phyloP scores from a whole-genome alignment of 2,888 invertebrate species.

The Elysia crispata region DNA sequence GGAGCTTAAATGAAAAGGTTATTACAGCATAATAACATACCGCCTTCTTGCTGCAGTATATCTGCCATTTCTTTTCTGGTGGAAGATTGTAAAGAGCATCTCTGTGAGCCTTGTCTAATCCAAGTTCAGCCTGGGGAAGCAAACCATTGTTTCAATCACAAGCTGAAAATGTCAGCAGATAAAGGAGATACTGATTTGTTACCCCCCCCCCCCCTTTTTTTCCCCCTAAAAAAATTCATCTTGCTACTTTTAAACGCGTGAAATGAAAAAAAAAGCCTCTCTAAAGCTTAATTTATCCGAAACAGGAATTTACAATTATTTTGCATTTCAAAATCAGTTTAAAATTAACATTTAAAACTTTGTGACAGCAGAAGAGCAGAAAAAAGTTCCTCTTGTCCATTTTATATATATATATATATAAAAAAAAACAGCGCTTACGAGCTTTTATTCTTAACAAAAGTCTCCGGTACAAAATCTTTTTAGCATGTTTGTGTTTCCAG shows the following conservation, averaged over 20 bases:
- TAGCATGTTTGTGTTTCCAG: too few species aligned
- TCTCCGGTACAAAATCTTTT: too few species aligned
- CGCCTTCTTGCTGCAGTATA: constrained; percentile 90
- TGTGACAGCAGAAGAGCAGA: too few species aligned
- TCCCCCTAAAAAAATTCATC: not conserved
- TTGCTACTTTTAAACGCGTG: not conserved
- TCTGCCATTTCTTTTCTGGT: constrained; percentile 97
- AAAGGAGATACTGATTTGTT: too few species aligned
- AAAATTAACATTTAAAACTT: too few species aligned
- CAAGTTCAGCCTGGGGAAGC: constrained; percentile 86
- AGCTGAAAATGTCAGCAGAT: too few species aligned
- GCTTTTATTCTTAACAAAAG: too few species aligned
- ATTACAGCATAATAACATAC: constrained; percentile 64
- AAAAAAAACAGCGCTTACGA: too few species aligned
- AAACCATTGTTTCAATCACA: not conserved
- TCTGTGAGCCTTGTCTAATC: constrained; percentile 94
- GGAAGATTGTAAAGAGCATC: constrained; percentile 95
- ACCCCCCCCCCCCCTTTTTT: not conserved
- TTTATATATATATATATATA: too few species aligned
- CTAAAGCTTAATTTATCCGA: not conserved
- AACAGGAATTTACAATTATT: not conserved
- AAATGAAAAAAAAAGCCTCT: not conserved
- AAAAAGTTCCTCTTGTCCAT: too few species aligned
- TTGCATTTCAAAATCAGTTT: too few species aligned
- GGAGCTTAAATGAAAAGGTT: too few species aligned